Conservation (phyloP, 2,113 vertebrate genomes). For the Chloroceryle aenea region DNA sequence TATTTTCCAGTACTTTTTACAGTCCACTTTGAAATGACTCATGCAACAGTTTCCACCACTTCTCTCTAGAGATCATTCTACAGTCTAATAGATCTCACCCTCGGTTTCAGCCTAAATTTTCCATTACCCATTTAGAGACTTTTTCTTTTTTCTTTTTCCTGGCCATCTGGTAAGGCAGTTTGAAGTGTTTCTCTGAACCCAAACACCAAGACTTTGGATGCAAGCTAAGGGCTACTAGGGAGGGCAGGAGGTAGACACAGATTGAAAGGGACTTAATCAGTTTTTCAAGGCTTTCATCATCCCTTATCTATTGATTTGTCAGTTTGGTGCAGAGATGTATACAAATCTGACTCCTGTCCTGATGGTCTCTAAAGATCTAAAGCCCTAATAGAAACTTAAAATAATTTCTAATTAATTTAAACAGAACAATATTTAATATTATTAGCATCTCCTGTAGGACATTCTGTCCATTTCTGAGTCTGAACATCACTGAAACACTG, state of each 20-base stretch:
- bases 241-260: background rate
- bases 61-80: constrained; percentile 17
- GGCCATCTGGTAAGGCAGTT: background rate
- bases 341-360: background rate
- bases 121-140: background rate
- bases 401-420: background rate
- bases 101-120: constrained; percentile 39
- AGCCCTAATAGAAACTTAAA: background rate
- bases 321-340: background rate
- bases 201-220: background rate
- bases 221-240: background rate
- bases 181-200: background rate
- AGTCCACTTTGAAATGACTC: constrained; percentile 48
- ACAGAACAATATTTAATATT: background rate
- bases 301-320: background rate
- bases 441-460: accelerated
- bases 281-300: background rate
- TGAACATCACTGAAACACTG: background rate
- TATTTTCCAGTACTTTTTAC: constrained; percentile 37
- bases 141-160: background rate
- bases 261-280: background rate
- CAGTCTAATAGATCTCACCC: background rate
- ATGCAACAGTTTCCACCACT: constrained; percentile 49
- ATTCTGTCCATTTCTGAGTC: background rate
- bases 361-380: background rate